Evolutionary conservation across 2,113 vertebrate species (phyloP).

Genomic region (Lepisosteus oculatus): DNA sequence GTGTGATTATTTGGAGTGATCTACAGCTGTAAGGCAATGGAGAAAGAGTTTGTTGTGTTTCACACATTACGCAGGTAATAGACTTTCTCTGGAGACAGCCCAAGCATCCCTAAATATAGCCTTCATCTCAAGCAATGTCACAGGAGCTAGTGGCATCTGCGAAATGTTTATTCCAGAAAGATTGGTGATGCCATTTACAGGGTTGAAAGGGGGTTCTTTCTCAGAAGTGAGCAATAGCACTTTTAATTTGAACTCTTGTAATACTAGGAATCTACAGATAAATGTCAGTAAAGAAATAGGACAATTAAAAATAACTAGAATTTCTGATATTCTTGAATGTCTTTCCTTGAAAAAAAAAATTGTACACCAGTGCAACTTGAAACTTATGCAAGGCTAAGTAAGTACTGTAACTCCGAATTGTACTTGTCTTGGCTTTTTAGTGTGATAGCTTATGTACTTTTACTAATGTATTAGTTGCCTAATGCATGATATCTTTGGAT

Average conservation of each 20-base stretch:
- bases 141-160: not conserved
- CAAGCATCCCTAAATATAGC: conserved; percentile 13
- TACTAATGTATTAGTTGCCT: not conserved
- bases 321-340: no score
- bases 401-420: not conserved
- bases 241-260: not conserved
- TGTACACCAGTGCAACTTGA: not conserved
- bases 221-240: not conserved
- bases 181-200: not conserved
- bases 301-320: no score
- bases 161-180: not conserved
- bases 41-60: not conserved
- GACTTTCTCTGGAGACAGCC: not conserved
- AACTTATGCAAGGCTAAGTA: not conserved
- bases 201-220: not conserved
- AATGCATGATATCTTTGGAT: not conserved
- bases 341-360: no score
- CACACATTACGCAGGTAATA: not conserved
- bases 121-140: not conserved
- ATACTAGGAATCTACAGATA: no score
- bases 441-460: not conserved
- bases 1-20: no score
- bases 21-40: no score
- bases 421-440: not conserved
- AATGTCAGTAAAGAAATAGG: no score